A percentile compares a stretch with the other conserved stretches of the same genome.
phyloP scores from a whole-genome alignment of 2,797 vertebrate genomes.

The Chrysocyon brachyurus region DNA sequence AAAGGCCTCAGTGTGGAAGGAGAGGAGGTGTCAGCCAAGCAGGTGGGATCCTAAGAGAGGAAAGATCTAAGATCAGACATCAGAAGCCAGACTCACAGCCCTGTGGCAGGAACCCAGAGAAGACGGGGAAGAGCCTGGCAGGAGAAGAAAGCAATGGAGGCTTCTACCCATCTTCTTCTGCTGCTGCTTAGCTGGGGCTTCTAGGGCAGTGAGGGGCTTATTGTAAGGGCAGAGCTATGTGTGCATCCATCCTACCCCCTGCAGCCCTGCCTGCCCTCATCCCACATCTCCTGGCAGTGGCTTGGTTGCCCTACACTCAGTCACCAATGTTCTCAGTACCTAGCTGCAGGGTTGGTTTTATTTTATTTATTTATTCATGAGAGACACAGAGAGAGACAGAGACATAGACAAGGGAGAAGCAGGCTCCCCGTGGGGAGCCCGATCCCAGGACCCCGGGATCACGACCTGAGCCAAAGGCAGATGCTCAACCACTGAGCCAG shows the following conservation, averaged over 20 bases:
- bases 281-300: not conserved
- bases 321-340: not conserved
- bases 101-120: not conserved
- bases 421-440: too few relatives aligned
- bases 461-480: too few relatives aligned
- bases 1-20: not conserved
- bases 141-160: not conserved
- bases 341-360: not conserved
- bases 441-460: too few relatives aligned
- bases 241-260: not conserved
- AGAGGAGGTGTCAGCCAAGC: not conserved
- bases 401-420: too few relatives aligned
- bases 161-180: not conserved
- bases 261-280: not conserved
- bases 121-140: not conserved
- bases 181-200: not conserved
- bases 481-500: too few relatives aligned
- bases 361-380: too few relatives aligned
- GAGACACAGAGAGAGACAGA: too few relatives aligned
- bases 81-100: not conserved
- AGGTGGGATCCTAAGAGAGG: not conserved
- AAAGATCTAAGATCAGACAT: not conserved
- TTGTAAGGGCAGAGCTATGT: not conserved
- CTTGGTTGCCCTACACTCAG: not conserved
- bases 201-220: not conserved